A percentile compares a stretch with the other conserved stretches of the same genome.
These are phyloP conservation scores for Pipistrellus kuhlii DNA, from an alignment of 2,797 vertebrate species.

Conservation along the genomic window DNA sequence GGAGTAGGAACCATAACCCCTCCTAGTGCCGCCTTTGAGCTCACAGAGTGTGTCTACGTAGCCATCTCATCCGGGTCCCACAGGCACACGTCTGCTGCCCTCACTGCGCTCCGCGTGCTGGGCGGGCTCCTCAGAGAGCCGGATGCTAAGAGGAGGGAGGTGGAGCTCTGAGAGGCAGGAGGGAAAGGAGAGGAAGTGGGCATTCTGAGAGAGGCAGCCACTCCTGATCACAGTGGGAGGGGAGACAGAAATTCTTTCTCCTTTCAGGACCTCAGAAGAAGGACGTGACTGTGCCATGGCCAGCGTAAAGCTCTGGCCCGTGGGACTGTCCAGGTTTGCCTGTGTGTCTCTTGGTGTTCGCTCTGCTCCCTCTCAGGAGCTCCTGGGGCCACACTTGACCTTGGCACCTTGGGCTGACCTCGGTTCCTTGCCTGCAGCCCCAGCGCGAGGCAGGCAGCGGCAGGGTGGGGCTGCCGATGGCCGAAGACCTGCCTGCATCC, in stretches of 20 bases:
- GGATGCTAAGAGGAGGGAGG: accelerated
- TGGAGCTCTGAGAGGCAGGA: background rate
- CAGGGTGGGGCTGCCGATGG: accelerated
- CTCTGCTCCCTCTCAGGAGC: background rate
- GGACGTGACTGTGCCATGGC: accelerated
- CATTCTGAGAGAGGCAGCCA: background rate
- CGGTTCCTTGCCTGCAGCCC: accelerated
- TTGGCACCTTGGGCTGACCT: accelerated
- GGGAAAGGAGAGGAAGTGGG: background rate
- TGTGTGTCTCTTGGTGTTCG: background rate
- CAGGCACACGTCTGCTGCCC: accelerated
- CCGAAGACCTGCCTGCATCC: background rate
- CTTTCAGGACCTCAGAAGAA: background rate
- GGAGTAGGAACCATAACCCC: accelerated
- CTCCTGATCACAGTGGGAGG: accelerated
- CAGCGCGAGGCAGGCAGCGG: accelerated
- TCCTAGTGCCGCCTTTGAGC: accelerated
- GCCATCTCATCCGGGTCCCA: background rate
- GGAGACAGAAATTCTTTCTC: background rate
- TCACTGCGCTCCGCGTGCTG: accelerated
- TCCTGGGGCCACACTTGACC: background rate
- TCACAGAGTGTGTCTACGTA: background rate
- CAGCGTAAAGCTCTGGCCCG: background rate
- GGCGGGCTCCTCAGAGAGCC: background rate
- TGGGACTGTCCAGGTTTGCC: accelerated